Conservation (phyloP, 2,888 invertebrate genomes). For the Saturnia japonica region DNA sequence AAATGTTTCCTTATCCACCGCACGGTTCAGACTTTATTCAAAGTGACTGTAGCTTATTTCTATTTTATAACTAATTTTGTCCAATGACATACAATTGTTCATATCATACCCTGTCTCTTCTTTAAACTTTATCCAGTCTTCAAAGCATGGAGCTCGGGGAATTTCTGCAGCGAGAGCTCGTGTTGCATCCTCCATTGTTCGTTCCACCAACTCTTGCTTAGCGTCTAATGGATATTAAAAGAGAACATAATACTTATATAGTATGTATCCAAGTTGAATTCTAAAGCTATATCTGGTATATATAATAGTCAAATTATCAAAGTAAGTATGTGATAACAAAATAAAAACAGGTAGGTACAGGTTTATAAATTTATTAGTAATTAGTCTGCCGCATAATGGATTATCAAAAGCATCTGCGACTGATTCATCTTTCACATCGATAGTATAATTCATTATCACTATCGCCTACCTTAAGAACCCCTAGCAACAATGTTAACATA, state of each 20-base stretch:
- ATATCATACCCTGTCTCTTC: slow-evolving; percentile 63
- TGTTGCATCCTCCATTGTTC: slow-evolving; percentile 55
- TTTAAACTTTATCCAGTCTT: slow-evolving; percentile 69
- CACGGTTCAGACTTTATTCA: not conserved
- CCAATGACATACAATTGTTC: not conserved
- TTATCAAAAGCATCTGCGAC: no score
- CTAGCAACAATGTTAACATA: not conserved
- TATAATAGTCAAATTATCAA: no score
- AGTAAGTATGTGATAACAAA: no score
- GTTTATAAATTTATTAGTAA: no score
- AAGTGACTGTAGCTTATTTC: not conserved
- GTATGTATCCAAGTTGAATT: not conserved
- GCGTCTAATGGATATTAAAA: slow-evolving; percentile 28
- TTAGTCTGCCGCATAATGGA: no score
- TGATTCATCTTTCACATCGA: no score
- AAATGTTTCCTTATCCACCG: not conserved
- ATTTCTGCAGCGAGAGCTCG: slow-evolving; percentile 68
- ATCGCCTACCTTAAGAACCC: not conserved
- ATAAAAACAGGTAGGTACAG: no score
- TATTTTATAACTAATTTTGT: not conserved
- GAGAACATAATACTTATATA: not conserved
- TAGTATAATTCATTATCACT: not conserved
- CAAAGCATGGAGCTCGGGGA: slow-evolving; percentile 58
- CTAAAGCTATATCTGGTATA: no score
- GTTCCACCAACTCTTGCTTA: slow-evolving; percentile 48